phyloP scores from a whole-genome alignment of 2,113 vertebrate species.

The Scortum barcoo region DNA sequence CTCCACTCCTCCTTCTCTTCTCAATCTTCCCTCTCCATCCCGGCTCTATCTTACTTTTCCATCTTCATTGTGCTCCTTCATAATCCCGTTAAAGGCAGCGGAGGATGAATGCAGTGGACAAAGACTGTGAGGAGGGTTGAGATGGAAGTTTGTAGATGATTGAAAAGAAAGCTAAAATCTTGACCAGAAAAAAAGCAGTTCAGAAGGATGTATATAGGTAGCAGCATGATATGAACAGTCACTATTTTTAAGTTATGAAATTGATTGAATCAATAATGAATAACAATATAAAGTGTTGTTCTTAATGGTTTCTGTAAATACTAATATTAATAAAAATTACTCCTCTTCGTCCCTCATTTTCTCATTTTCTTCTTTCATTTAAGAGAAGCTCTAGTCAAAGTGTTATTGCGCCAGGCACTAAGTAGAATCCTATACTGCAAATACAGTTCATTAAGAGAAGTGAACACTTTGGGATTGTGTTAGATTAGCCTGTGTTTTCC shows the following conservation, averaged over 20 bases:
- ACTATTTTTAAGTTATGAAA: not conserved
- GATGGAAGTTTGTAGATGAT: not conserved
- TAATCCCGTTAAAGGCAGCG: conserved; percentile 39
- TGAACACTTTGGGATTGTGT: conserved; percentile 43
- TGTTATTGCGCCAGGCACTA: conserved; percentile 12
- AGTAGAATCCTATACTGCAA: conserved; percentile 32
- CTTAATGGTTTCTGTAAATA: not conserved
- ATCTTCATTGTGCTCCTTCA: conserved; percentile 34
- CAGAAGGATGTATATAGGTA: not conserved
- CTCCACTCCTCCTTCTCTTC: conserved; percentile 10
- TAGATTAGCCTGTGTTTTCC: conserved; percentile 38
- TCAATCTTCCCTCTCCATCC: conserved; percentile 19
- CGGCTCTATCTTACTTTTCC: conserved; percentile 21
- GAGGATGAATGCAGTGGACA: not conserved
- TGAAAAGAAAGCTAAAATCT: not conserved
- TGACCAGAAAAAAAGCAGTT: not conserved
- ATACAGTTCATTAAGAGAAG: conserved; percentile 38
- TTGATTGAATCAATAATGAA: not conserved
- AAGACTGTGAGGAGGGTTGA: not conserved
- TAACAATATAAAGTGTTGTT: not conserved
- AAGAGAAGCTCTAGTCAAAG: not conserved
- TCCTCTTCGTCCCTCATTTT: not conserved
- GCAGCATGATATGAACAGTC: not conserved
- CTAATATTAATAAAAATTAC: not conserved
- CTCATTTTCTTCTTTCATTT: not conserved